A percentile compares a stretch with the other conserved stretches of the same genome.
These are phyloP conservation scores for Ectobius pallidus DNA, from an alignment of 2,888 invertebrate species.

Conservation along the genomic window DNA sequence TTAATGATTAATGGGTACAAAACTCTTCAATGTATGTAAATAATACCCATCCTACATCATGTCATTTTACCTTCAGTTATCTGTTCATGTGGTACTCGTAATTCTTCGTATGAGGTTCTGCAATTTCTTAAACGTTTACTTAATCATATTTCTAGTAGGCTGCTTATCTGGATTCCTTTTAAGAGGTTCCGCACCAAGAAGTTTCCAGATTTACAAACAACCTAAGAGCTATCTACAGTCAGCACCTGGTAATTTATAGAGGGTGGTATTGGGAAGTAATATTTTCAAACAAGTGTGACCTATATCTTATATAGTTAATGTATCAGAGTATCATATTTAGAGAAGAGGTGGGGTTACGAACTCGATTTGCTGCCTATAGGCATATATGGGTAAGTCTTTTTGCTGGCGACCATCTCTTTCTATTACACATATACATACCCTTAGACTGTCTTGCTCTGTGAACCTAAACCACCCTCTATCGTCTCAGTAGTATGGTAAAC, in stretches of 20 bases:
- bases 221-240: not conserved
- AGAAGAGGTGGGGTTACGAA: not conserved
- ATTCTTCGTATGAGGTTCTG: too few species aligned
- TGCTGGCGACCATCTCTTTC: not conserved
- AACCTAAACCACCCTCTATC: conserved; percentile 30
- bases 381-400: conserved; percentile 13
- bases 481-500: conserved; percentile 24
- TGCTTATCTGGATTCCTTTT: too few species aligned
- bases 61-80: too few species aligned
- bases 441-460: conserved; percentile 9
- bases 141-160: too few species aligned
- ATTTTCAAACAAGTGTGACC: not conserved
- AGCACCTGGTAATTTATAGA: not conserved
- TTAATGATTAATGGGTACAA: too few species aligned
- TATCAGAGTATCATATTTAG: not conserved
- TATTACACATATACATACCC: not conserved
- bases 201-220: not conserved
- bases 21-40: too few species aligned
- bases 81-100: too few species aligned
- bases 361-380: not conserved
- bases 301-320: not conserved
- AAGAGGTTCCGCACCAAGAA: too few species aligned
- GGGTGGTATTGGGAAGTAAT: not conserved
- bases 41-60: too few species aligned
- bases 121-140: too few species aligned